Percentiles rank a stretch among this genome's conserved stretches.
Evolutionary conservation across 92 coral and sea anemone genomes (phyloP).

Genomic region (Actinostola sp.): DNA sequence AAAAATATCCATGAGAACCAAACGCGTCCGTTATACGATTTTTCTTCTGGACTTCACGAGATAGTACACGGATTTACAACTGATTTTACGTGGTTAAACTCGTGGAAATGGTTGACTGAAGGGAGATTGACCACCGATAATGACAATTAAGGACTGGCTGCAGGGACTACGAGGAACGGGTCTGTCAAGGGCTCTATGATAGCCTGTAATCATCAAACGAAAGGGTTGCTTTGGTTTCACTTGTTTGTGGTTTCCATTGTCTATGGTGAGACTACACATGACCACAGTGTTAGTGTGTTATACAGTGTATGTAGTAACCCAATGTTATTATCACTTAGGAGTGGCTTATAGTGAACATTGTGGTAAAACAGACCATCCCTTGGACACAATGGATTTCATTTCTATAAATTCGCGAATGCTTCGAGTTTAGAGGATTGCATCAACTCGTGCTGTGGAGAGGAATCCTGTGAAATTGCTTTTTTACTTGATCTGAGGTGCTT

Average conservation of each 20-base stretch:
- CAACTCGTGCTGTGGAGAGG: constrained; percentile 64
- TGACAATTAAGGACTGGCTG: constrained; percentile 10
- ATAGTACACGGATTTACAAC: constrained; percentile 3
- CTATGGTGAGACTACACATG: constrained; percentile 4
- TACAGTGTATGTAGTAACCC: background rate
- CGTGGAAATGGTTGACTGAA: constrained; percentile 39
- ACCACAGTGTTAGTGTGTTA: background rate
- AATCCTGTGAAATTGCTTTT: constrained; percentile 63
- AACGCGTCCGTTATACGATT: background rate
- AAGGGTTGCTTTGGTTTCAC: constrained; percentile 19
- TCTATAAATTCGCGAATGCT: constrained; percentile 55
- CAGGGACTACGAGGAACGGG: background rate
- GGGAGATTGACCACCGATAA: constrained; percentile 5
- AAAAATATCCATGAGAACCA: constrained; percentile 9
- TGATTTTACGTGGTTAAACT: constrained; percentile 20
- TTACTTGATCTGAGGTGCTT: constrained; percentile 57
- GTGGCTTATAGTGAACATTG: constrained; percentile 14
- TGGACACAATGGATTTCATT: constrained; percentile 45
- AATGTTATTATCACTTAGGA: background rate
- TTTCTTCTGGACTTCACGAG: background rate
- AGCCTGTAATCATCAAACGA: constrained; percentile 15
- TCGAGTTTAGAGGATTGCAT: constrained; percentile 52
- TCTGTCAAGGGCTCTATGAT: constrained; percentile 27
- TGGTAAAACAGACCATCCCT: constrained; percentile 7
- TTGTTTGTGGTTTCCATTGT: background rate